Evolutionary conservation across 2,113 vertebrate species (phyloP), one percentile per base, ranked within the genome.

Genomic region (Grammomys dolichurus): DNA sequence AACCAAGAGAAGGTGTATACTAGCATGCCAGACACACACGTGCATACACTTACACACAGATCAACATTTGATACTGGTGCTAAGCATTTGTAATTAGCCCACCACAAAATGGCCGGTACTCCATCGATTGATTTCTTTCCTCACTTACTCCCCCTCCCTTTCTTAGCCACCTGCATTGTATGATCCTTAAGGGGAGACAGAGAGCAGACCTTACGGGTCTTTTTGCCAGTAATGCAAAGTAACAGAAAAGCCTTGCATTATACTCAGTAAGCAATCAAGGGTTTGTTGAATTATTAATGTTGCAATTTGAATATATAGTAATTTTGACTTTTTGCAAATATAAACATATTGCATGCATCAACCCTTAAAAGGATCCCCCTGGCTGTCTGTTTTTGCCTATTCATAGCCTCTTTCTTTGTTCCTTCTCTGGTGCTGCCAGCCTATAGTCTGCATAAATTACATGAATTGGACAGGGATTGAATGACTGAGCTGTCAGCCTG

Each of bases 271-370:
- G 43, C 87, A 91, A 51, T 78, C 46, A 84, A 69, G 19, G 70
- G 24, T n/a, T 91, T 93, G 28, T 72, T 96, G 82, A 94, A 93
- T 95, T 97, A 95, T 94, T 96, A 90, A 70, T 89, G 51, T 51
- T 97, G 4, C 20, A 81, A 63, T 93, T 95, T 93, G 26, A 93
- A 86, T 84, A 36, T 65, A 89, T 65, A 90, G 48, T 43, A 82
- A 84, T 96, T 67, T 40, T 95, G 91, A 93, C 63, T 81, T 97
- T 90, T 89, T 95, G 28, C 16, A 85, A 54, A 13, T 90, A 75
- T 92, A 85, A 90, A 95, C 92, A 80, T 87, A 73, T 60, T 90
- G 16, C 90, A 20, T 92, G 56, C 48, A 20, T 87, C 73, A 84
- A 26, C 13, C 14, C 36, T 81, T 87, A 19, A 48, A 2, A 56